Evolutionary conservation across 2,797 vertebrate genomes (phyloP), one percentile per base, ranked within the genome.

Genomic region (Natrix natrix): DNA sequence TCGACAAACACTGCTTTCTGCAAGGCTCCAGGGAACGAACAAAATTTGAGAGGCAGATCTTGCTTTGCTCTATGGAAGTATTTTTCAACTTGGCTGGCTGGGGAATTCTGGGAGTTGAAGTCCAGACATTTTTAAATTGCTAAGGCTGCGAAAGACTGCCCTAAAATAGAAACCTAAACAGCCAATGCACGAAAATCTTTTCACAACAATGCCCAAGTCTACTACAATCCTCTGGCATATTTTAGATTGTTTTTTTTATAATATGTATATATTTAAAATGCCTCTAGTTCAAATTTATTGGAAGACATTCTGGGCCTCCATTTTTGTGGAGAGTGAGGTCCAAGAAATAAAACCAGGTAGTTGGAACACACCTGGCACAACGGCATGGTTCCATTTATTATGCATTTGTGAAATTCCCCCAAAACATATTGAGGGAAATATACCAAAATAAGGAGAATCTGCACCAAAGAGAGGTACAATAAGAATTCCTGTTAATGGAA

Each of bases 391-490:
- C n/a, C 55, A 57, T 17, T 28, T 28, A 28, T 16, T 87, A n/a
- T 91, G 6, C 7, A 87, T 17, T 26, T 37, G 52, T 56, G n/a
- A 26, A 78, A 52, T 11, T 7, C 92, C 0, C 26, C 86, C 89
- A 24, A 5, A 5, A 74, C 56, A 86, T 26, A 8, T 92, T 4
- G 37, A 12, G 5, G 43, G 26, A 22, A 11, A 26, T 54, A 10
- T 48, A 48, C 55, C n/a, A 0, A 3, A 12, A 88, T 69, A n/a
- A 2, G 12, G 28, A 78, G 32, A 43, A 78, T 32, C 32, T 78
- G 32, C 20, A 83, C 24, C 43, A 28, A 37, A 69, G n/a, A 32
- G n/a, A 16, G 43, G 63, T 86, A 5, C 0, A 4, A 12, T 0
- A 32, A 22, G 22, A 3, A 24, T 57, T 37, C 8, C 24, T 22